Evolutionary conservation across 2,888 invertebrate genomes (phyloP).

Genomic region (Philaethria dido): DNA sequence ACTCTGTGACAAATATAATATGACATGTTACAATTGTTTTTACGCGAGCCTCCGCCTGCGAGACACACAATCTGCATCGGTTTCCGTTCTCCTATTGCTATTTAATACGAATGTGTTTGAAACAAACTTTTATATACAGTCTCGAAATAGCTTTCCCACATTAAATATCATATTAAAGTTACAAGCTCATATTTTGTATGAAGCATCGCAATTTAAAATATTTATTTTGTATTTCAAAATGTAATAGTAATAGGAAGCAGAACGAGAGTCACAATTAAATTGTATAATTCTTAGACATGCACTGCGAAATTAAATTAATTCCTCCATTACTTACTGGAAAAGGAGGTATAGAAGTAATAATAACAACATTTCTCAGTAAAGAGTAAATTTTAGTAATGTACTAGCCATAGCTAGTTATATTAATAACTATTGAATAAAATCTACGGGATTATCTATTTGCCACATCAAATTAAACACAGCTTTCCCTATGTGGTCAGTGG

Average conservation of each 20-base stretch:
- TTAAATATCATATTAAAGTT: too few relatives aligned
- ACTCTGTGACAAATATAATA: too few relatives aligned
- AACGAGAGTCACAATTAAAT: background rate
- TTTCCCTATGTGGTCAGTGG: too few relatives aligned
- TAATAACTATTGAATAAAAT: too few relatives aligned
- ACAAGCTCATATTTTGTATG: too few relatives aligned
- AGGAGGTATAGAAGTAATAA: conserved; percentile 4
- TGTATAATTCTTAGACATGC: background rate
- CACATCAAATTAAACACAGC: too few relatives aligned
- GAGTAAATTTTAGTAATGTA: background rate
- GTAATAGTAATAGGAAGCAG: background rate
- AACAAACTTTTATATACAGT: background rate
- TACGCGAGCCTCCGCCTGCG: background rate
- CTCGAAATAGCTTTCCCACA: too few relatives aligned
- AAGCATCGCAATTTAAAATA: too few relatives aligned
- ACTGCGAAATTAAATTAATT: conserved; percentile 3
- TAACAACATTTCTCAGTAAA: background rate
- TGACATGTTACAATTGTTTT: background rate
- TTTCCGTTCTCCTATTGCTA: background rate
- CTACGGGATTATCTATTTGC: too few relatives aligned
- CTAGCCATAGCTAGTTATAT: background rate
- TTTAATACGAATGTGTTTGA: background rate
- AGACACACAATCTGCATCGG: background rate
- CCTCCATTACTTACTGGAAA: conserved; percentile 2
- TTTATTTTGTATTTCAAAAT: too few relatives aligned